A percentile compares a stretch with the other conserved stretches of the same genome.
phyloP scores from a whole-genome alignment of 2,797 vertebrate genomes.

The Crocidura indochinensis region DNA sequence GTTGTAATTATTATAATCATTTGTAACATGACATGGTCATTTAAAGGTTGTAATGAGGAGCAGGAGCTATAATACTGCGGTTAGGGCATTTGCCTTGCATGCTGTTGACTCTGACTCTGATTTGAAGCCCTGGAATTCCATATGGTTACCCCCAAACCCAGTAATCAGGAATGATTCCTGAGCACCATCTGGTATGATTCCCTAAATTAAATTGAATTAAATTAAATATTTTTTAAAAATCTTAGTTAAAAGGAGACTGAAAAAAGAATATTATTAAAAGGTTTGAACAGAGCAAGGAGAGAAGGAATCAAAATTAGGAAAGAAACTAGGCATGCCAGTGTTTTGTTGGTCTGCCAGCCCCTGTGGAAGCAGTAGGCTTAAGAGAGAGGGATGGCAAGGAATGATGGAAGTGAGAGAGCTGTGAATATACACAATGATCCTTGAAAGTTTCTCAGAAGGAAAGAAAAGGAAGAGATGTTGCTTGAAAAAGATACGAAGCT shows the following conservation, averaged over 20 bases:
- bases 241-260: neutral
- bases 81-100: no score
- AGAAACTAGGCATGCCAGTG: no score
- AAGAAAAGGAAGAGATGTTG: neutral
- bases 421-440: neutral
- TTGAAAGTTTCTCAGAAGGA: constrained; percentile 9
- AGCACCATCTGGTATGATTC: no score
- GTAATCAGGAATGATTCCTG: no score
- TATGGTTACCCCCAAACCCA: no score
- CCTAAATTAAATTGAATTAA: no score
- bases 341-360: neutral
- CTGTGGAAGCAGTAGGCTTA: neutral
- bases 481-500: neutral
- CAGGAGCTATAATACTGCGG: no score
- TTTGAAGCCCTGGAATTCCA: no score
- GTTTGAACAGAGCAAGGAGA: constrained; percentile 13
- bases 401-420: neutral
- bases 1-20: neutral
- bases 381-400: neutral
- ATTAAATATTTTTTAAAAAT: neutral
- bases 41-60: neutral
- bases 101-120: no score
- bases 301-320: neutral
- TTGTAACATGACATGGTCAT: neutral
- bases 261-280: neutral